Conservation (phyloP, 2,888 invertebrate species). For the Zele albiditarsus region DNA sequence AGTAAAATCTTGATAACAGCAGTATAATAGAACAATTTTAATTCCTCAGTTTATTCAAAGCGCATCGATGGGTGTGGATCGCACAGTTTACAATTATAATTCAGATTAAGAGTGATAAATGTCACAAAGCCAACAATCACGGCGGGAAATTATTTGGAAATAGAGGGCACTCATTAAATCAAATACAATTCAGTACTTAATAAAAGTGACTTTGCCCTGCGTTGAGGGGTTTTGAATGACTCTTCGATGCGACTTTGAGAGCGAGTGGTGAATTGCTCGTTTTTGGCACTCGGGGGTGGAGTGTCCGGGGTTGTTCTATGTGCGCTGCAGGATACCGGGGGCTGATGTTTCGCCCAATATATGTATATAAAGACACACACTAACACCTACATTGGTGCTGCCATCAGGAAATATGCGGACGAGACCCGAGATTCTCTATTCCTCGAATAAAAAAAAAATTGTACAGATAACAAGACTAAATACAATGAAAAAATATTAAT, state of each 20-base stretch:
- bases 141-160: neutral
- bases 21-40: neutral
- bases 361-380: neutral
- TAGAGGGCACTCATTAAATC: neutral
- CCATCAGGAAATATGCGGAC: slow-evolving; percentile 56
- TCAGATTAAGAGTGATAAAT: neutral
- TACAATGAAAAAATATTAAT: neutral
- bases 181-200: slow-evolving; percentile 1
- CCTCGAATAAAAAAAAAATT: neutral
- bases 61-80: neutral
- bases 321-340: slow-evolving; percentile 42
- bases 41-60: neutral
- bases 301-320: slow-evolving; percentile 32
- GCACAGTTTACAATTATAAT: neutral
- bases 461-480: neutral
- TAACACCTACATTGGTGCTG: slow-evolving; percentile 54
- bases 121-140: neutral
- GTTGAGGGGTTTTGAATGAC: neutral
- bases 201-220: neutral
- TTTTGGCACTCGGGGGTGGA: slow-evolving; percentile 40
- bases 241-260: neutral
- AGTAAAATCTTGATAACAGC: neutral
- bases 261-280: slow-evolving; percentile 26
- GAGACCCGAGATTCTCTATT: slow-evolving; percentile 58
- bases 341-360: slow-evolving; percentile 55